Conservation (phyloP, 2,797 vertebrate species). For the Pagetopsis macropterus region DNA sequence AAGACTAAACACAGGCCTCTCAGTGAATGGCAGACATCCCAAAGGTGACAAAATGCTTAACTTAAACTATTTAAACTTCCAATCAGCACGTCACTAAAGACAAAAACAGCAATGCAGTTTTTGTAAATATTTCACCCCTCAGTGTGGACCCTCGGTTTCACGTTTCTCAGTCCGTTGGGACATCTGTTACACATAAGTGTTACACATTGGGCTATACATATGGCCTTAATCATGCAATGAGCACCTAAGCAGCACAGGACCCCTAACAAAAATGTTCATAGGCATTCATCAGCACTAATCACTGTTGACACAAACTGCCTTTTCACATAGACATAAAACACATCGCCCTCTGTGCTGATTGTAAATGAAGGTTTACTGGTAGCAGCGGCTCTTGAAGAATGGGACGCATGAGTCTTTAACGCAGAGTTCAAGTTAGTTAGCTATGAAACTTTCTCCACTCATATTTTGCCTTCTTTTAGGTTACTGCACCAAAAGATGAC, state of each 20-base stretch:
- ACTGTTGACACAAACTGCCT: constrained; percentile 79
- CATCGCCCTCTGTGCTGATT: constrained; percentile 63
- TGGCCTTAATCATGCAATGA: constrained; percentile 75
- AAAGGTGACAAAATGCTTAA: constrained; percentile 65
- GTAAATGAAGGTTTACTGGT: constrained; percentile 69
- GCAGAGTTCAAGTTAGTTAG: constrained; percentile 42
- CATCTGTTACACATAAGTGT: constrained; percentile 76
- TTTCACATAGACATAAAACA: constrained; percentile 79
- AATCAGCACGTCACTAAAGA: constrained; percentile 38
- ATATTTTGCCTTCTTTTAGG: constrained; percentile 19
- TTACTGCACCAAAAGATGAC: constrained; percentile 31
- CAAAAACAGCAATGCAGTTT: constrained; percentile 34
- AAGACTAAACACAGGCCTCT: constrained; percentile 76
- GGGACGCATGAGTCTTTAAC: constrained; percentile 44
- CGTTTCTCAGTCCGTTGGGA: constrained; percentile 42
- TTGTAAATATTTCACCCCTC: constrained; percentile 46
- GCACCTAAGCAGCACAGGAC: constrained; percentile 66
- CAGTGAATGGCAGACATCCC: constrained; percentile 50
- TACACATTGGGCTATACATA: constrained; percentile 65
- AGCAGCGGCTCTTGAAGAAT: constrained; percentile 47
- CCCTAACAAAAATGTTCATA: constrained; percentile 74
- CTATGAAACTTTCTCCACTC: constrained; percentile 21
- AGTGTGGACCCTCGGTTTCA: constrained; percentile 37
- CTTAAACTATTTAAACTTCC: constrained; percentile 50
- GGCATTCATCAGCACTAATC: constrained; percentile 80